phyloP scores from a whole-genome alignment of 1,140 invertebrate species.

The Neuroterus valhalla region DNA sequence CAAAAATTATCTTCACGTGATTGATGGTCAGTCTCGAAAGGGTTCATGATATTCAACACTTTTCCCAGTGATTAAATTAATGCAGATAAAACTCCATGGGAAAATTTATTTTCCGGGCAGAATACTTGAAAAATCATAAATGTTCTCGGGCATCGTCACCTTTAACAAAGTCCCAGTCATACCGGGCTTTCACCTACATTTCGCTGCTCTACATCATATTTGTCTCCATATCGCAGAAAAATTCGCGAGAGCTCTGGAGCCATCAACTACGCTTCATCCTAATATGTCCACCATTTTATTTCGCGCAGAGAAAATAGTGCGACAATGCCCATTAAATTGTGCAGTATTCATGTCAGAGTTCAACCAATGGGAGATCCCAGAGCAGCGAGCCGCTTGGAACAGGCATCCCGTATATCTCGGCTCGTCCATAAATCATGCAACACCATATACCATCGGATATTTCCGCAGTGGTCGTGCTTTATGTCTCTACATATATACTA shows the following conservation, averaged over 20 bases:
- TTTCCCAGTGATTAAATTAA: background rate
- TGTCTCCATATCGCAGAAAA: conserved; percentile 6
- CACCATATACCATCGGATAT: conserved; percentile 15
- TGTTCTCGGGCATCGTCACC: conserved; percentile 9
- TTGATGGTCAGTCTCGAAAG: no score
- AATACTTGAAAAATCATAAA: conserved; percentile 13
- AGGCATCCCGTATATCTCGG: conserved; percentile 15
- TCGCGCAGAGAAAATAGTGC: conserved; percentile 10
- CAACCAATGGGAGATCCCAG: conserved; percentile 21
- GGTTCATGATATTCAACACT: no score
- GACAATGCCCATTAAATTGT: conserved; percentile 24
- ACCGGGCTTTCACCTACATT: background rate
- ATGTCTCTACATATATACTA: background rate
- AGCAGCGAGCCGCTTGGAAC: conserved; percentile 16
- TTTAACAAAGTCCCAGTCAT: conserved; percentile 12
- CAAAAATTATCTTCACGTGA: no score
- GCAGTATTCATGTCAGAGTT: conserved; percentile 20
- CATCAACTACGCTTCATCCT: conserved; percentile 20
- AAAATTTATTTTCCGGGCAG: background rate
- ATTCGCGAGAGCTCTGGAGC: conserved; percentile 1
- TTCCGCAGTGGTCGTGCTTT: conserved; percentile 1
- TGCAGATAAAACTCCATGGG: background rate
- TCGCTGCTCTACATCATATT: conserved; percentile 2
- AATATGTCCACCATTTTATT: conserved; percentile 18
- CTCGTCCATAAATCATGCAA: conserved; percentile 25